Base-by-base conservation (phyloP, 2,113 vertebrate genomes). In the Chascanopsetta lugubris region DNA sequence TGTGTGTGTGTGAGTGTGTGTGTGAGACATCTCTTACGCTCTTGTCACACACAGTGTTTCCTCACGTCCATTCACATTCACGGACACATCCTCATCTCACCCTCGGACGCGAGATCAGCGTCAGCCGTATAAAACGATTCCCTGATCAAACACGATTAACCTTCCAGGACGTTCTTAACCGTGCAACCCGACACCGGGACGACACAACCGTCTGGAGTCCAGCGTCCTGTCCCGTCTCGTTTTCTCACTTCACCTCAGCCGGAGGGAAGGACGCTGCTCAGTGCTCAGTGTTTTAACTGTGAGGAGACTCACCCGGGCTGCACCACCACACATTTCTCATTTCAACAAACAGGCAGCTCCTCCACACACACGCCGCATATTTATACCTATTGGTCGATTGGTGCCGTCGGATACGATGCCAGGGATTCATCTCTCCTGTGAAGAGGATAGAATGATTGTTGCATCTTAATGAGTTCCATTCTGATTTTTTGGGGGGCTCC, bases 331-430 rank as follows among this genome's bases (percentile, higher is more conserved):
- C 51, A 72, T 75, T 85, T 72, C 81, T 78, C 76, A 76, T 80
- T 83, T 80, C 55, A 70, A 68, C 17, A 77, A 69, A 77, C 32
- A 71, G 53, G n/a, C 66, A 25, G 51, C 79, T 80, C 75, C 69
- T 67, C 57, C 13, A 50, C 70, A n/a, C n/a, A n/a, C n/a, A n/a
- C n/a, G n/a, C 66, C 63, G 45, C 78, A 85, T 87, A 79, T 79
- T 87, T 87, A 86, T 82, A 57, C 66, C 48, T 65, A 54, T 83
- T 84, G 72, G 81, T 82, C 72, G 53, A 55, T 68, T 84, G 60
- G 26, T 21, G 51, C 61, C 68, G 61, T 77, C 77, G 59, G 45
- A n/a, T 64, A 53, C 68, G 70, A 17, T 74, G 40, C 27, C 6
- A 73, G 45, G 56, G 61, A 58, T 72, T 66, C 59, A 61, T 82